phyloP scores from a whole-genome alignment of 2,113 vertebrate genomes.

The Potamarius usumacintae region DNA sequence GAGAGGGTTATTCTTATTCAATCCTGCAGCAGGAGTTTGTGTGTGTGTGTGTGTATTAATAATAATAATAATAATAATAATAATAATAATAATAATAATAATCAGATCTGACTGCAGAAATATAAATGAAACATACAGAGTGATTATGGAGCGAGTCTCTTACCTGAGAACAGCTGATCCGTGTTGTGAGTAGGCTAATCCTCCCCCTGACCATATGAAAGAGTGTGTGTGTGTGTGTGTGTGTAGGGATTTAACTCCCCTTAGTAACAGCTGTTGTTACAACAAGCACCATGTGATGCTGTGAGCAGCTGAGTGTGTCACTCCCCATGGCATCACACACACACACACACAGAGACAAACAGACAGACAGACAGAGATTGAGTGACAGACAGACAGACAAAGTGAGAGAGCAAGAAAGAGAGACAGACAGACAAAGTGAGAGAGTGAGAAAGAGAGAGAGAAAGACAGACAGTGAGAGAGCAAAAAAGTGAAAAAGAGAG shows the following conservation, averaged over 20 bases:
- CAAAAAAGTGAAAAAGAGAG: too few species aligned
- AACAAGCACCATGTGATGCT: slow-evolving; percentile 46
- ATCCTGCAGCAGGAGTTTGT: background rate
- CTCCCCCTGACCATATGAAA: background rate
- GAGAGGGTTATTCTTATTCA: background rate
- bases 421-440: too few species aligned
- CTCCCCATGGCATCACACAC: slow-evolving; percentile 24
- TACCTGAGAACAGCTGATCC: slow-evolving; percentile 20
- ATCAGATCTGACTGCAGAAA: background rate
- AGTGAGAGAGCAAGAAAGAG: rapidly evolving
- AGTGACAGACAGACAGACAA: too few species aligned
- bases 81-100: background rate
- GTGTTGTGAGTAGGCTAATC: slow-evolving; percentile 2
- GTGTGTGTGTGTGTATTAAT: background rate
- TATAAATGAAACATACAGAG: background rate
- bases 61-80: background rate
- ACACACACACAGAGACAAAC: background rate
- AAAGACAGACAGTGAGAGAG: too few species aligned
- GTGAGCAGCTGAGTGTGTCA: background rate
- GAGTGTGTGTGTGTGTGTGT: background rate
- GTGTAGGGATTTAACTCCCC: slow-evolving; percentile 7
- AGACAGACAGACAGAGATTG: too few species aligned
- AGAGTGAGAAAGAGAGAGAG: too few species aligned
- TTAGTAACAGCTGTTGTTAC: slow-evolving; percentile 56
- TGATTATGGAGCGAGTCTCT: background rate